Evolutionary conservation across 37 sponge, comb jelly and placozoan species (phyloP), one percentile per base, ranked within the genome.

Genomic region (Tethya wilhelma): DNA sequence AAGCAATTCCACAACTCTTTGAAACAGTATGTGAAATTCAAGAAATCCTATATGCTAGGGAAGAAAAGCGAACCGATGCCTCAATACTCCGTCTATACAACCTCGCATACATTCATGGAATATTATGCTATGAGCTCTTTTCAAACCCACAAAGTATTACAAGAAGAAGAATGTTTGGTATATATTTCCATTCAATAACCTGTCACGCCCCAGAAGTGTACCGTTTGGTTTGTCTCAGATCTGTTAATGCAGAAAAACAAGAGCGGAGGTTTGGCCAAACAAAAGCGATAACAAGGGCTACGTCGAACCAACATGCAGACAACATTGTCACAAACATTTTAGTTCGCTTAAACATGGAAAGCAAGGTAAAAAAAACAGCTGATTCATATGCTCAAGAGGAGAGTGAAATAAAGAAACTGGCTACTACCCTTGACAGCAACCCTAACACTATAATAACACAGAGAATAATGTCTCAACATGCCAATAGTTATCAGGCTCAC

Each of bases 251-350:
- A 3, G 77, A 64, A 63, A 9, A 38, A 23, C 59, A 77, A 39
- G 77, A 77, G 44, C 40, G 77, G 20, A 39, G 31, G 14, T 77
- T 77, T 63, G 64, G 44, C 23, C 75, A 74, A 22, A 36, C 33
- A 22, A 58, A 57, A 20, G 41, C 63, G 1, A 77, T 77, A 38
- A 64, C 77, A 6, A 63, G 14, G 19, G 20, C 14, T 4, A 64
- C 64, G 23, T 77, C 77, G 26, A 77, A 77, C 26, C 31, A 56
- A 22, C 59, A 77, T 42, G 28, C 63, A 5, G 63, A 63, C 1
- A 42, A 62, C 40, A 77, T 63, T n/a, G 28, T 26, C 11, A 31
- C n/a, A 30, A n/a, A n/a, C n/a, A n/a, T n/a, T n/a, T n/a, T n/a
- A n/a, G n/a, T n/a, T n/a, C n/a, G n/a, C n/a, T n/a, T n/a, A n/a